phyloP scores from a whole-genome alignment of 2,797 vertebrate species.

The Poecilia picta region DNA sequence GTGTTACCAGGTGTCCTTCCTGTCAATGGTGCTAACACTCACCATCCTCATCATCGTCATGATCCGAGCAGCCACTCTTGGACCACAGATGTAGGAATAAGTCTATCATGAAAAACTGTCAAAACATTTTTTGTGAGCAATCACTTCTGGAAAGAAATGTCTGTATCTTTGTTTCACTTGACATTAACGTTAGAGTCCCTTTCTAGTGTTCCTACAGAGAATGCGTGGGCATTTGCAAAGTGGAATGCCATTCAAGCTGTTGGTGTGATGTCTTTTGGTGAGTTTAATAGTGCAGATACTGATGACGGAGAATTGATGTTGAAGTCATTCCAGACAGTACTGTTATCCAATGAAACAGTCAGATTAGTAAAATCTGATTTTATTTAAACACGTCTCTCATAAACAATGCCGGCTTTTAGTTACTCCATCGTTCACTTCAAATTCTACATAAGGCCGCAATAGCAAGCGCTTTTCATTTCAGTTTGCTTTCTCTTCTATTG shows the following conservation, averaged over 20 bases:
- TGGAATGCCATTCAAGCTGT: slow-evolving; percentile 90
- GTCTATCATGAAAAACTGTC: neutral
- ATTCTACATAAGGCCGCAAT: neutral
- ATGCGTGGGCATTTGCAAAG: slow-evolving; percentile 92
- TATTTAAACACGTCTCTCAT: neutral
- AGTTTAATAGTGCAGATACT: slow-evolving; percentile 59
- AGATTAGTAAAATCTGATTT: neutral
- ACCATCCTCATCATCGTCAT: slow-evolving; percentile 86
- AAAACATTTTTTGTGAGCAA: neutral
- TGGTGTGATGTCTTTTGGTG: slow-evolving; percentile 97
- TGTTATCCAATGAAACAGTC: neutral
- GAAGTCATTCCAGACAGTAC: neutral
- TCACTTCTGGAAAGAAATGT: neutral
- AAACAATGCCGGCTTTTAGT: neutral
- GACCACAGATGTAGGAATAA: slow-evolving; percentile 78
- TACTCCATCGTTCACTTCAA: neutral
- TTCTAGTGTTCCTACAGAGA: slow-evolving; percentile 85
- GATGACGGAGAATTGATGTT: neutral
- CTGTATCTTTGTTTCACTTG: slow-evolving; percentile 10
- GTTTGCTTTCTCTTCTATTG: neutral
- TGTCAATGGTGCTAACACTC: slow-evolving; percentile 89
- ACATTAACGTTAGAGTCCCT: slow-evolving; percentile 35
- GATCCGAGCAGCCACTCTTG: slow-evolving; percentile 84
- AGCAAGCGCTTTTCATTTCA: neutral
- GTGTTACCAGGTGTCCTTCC: slow-evolving; percentile 86